Evolutionary conservation across 2,888 invertebrate species (phyloP), one percentile per base, ranked within the genome.

Genomic region (Drosophila falleni): DNA sequence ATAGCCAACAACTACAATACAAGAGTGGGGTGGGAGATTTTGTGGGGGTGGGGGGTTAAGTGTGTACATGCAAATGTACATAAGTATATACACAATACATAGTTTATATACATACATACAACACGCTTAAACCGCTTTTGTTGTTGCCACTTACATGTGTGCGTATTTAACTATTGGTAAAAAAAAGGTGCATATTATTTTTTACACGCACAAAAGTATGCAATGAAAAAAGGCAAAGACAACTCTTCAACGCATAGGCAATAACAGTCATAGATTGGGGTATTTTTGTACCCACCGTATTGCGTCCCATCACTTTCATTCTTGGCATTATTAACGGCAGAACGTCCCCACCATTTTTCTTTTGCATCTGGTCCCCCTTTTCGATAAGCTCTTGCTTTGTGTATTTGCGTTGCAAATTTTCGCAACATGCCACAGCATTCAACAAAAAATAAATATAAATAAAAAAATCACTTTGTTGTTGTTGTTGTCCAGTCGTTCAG

Each of bases 351-450:
- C 2, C 41, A 6, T 11, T 11, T 8, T 8, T 8, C 11, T 6
- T 15, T 10, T 6, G 0, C 23, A 0, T 35, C 10, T 42, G 16
- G 19, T 19, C 2, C 5, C 6, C n/a, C 26, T 26, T 46, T 19
- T 29, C n/a, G 4, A 6, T 16, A 29, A 41, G 16, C 65, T 37
- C 64, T 68, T 68, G 87, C 71, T 78, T 67, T 72, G 80, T 78
- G 75, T 80, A 71, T 84, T 84, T 84, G 80, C 81, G 53, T 71
- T 85, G 73, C 75, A 78, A 81, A 87, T 84, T 83, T 84, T 80
- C 65, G 69, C 75, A 60, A 70, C 79, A 79, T 67, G 66, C 67
- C 64, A 26, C 47, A 46, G 37, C 41, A 56, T 44, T 33, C 62
- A 56, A 59, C 55, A 42, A 5, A 26, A 42, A 37, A 37, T 13